phyloP scores from a whole-genome alignment of 2,797 vertebrate genomes.

The Phrynocephalus forsythii region DNA sequence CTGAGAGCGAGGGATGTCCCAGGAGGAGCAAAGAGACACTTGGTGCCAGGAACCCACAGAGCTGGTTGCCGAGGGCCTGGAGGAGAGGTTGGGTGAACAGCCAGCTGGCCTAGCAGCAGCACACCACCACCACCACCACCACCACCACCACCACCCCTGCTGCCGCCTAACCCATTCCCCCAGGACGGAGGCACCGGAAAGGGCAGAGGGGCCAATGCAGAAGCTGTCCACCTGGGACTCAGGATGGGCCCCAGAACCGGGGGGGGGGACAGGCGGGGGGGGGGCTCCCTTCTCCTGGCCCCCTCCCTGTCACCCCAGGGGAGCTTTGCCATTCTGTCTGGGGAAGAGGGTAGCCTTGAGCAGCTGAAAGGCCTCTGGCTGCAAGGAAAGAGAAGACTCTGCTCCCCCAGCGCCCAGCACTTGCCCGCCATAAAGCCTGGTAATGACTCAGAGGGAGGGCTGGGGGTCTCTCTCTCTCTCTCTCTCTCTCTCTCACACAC shows the following conservation, averaged over 20 bases:
- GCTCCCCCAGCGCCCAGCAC: background rate
- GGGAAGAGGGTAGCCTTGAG: background rate
- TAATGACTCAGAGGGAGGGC: too few relatives aligned
- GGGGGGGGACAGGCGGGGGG: background rate
- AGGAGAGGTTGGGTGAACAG: background rate
- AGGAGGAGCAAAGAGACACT: constrained; percentile 44
- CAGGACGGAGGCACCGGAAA: too few relatives aligned
- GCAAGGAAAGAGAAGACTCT: too few relatives aligned
- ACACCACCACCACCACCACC: too few relatives aligned
- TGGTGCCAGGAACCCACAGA: background rate
- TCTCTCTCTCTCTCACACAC: too few relatives aligned
- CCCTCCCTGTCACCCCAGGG: too few relatives aligned
- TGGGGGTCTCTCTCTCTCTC: too few relatives aligned
- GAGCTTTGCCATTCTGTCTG: background rate
- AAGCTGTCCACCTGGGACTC: too few relatives aligned
- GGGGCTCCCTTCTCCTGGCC: background rate
- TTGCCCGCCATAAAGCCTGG: too few relatives aligned
- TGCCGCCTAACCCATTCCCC: background rate
- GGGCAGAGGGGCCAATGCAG: too few relatives aligned
- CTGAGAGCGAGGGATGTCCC: constrained; percentile 23
- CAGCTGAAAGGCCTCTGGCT: background rate
- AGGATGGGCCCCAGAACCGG: background rate
- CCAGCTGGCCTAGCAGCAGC: background rate
- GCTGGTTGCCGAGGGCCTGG: too few relatives aligned
- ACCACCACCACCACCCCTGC: too few relatives aligned